A percentile compares a stretch with the other conserved stretches of the same genome.
Evolutionary conservation across 2,888 invertebrate genomes (phyloP).

Genomic region (Linyphia triangularis): DNA sequence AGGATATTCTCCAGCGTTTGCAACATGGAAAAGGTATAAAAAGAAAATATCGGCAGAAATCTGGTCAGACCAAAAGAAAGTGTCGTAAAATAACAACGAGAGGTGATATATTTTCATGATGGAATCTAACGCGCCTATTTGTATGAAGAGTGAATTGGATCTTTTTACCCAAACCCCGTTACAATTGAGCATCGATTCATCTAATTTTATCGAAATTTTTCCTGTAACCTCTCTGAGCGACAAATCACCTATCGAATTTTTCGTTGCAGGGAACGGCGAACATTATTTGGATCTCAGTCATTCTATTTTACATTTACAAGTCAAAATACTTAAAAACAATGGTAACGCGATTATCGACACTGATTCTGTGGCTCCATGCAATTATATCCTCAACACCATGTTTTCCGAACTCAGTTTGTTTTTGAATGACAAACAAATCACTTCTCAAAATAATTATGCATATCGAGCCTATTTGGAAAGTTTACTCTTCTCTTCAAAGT

Average conservation of each 20-base stretch:
- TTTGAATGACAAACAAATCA: conserved; percentile 48
- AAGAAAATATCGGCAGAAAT: neutral
- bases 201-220: conserved; percentile 40
- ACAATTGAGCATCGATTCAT: conserved; percentile 17
- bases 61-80: neutral
- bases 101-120: conserved; percentile 54
- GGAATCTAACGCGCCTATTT: neutral
- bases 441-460: conserved; percentile 26
- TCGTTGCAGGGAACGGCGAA: neutral
- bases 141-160: conserved; percentile 27
- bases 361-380: conserved; percentile 6
- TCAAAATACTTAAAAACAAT: conserved; percentile 31
- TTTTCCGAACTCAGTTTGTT: conserved; percentile 37
- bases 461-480: conserved; percentile 38
- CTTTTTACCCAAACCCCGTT: neutral
- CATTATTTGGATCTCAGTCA: conserved; percentile 37
- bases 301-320: conserved; percentile 26
- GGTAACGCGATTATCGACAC: neutral
- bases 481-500: conserved; percentile 32
- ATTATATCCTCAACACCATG: conserved; percentile 46
- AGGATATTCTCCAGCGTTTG: conserved; percentile 35
- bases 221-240: conserved; percentile 33
- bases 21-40: conserved; percentile 34
- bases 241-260: conserved; percentile 36
- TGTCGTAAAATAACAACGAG: conserved; percentile 1